phyloP scores from a whole-genome alignment of 2,888 invertebrate species.

The Drosophila emarginata region DNA sequence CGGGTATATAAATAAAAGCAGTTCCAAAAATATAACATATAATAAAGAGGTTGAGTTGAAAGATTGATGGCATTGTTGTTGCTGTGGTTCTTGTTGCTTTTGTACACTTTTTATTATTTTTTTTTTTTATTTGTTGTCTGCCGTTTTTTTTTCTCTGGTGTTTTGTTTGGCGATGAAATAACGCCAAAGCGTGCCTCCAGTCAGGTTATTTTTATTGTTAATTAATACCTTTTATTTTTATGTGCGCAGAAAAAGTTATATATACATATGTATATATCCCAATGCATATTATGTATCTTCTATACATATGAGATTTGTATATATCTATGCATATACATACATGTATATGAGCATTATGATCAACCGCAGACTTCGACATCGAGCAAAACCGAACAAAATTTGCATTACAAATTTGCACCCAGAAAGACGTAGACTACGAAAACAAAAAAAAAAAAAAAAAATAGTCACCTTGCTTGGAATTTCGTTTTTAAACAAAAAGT shows the following conservation, averaged over 20 bases:
- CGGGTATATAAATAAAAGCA: slow-evolving; percentile 65
- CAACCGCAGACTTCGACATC: slow-evolving; percentile 36
- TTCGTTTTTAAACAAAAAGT: slow-evolving; percentile 50
- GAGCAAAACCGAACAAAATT: slow-evolving; percentile 53
- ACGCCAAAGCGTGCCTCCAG: slow-evolving; percentile 74
- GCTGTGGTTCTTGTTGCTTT: slow-evolving; percentile 26
- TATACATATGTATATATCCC: slow-evolving; percentile 7
- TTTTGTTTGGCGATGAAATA: slow-evolving; percentile 55
- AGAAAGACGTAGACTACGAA: slow-evolving; percentile 49
- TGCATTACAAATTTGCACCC: slow-evolving; percentile 77
- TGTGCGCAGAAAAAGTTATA: slow-evolving; percentile 47
- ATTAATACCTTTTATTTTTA: slow-evolving; percentile 73
- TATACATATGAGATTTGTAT: neutral
- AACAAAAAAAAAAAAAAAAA: slow-evolving; percentile 43
- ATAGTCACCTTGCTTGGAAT: slow-evolving; percentile 79
- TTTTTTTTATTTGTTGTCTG: slow-evolving; percentile 34
- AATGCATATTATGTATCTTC: neutral
- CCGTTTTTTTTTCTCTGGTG: slow-evolving; percentile 5
- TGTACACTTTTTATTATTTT: slow-evolving; percentile 30
- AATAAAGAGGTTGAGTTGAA: slow-evolving; percentile 47
- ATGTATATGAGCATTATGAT: slow-evolving; percentile 27
- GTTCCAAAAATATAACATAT: slow-evolving; percentile 72
- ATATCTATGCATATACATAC: slow-evolving; percentile 3
- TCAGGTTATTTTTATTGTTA: slow-evolving; percentile 73
- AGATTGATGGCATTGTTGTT: slow-evolving; percentile 61